Conservation (phyloP, 2,113 vertebrate species). For the Chaetodon trifascialis region DNA sequence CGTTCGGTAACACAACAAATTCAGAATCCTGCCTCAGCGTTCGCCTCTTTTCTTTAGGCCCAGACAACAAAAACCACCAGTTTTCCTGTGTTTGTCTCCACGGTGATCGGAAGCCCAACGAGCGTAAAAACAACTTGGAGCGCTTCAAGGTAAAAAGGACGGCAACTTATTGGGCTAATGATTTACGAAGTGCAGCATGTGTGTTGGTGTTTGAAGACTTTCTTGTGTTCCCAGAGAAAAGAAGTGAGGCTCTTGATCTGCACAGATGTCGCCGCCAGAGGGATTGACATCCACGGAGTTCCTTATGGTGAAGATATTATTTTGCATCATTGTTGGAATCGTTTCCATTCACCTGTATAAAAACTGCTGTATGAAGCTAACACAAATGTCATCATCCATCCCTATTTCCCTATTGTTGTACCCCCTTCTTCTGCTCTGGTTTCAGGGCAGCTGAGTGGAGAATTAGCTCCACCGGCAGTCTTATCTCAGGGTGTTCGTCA, state of each 20-base stretch:
- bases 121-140: conserved; percentile 96
- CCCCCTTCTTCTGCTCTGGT: too few relatives aligned
- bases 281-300: conserved; percentile 95
- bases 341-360: too few relatives aligned
- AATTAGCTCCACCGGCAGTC: too few relatives aligned
- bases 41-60: conserved; percentile 82
- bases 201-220: neutral
- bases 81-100: conserved; percentile 98
- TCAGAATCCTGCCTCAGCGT: neutral
- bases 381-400: too few relatives aligned
- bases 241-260: conserved; percentile 96
- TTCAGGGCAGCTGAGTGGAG: too few relatives aligned
- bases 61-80: conserved; percentile 95
- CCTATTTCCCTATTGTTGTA: too few relatives aligned
- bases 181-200: too few relatives aligned
- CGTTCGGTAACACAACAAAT: neutral
- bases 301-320: conserved; percentile 87
- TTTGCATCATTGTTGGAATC: too few relatives aligned
- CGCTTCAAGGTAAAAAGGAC: conserved; percentile 91
- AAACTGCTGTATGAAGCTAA: too few relatives aligned
- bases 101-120: conserved; percentile 96
- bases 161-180: too few relatives aligned
- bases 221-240: conserved; percentile 84
- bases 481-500: too few relatives aligned
- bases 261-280: conserved; percentile 97